Base-by-base conservation (phyloP, 2,797 vertebrate species). In the Champsocephalus gunnari region DNA sequence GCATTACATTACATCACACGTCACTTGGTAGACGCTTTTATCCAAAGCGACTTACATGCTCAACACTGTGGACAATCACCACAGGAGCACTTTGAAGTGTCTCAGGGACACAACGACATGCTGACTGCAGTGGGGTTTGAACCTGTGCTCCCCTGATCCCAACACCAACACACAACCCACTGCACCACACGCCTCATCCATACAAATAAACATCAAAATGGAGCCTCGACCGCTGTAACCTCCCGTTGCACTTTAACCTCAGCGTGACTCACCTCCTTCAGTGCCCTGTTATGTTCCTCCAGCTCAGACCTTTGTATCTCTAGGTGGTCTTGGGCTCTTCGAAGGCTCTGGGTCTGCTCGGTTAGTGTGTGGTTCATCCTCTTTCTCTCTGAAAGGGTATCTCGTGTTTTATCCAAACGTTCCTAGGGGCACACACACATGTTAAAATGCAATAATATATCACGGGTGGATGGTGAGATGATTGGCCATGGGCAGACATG, bases 351-450 rank as follows among this genome's bases (percentile, higher is more conserved):
- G 53, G 78, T 86, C 43, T 84, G 89, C 77, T 94, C 90, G 4
- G 87, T 85, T 55, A 95, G 91, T 16, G 59, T 69, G 59, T 93
- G 92, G 83, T 92, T 93, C 77, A 93, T 92, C 78, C 84, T 93
- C 81, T 95, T 95, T 74, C 90, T 93, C 43, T 95, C 93, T 13
- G 92, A 92, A 50, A 97, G 91, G 21, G 87, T 73, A 44, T 92
- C 92, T 34, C 74, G 82, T 21, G 90, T 87, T n/a, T 92, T 82
- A 77, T 95, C 95, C 82, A 96, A 72, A 21, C 80, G 92, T 66
- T 95, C 95, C 96, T 97, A 79, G 24, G 66, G 55, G 32, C 34
- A 83, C 38, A 77, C 0, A 66, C 0, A 66, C 13, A 77, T 34
- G 60, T 77, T 47, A 16, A 79, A 11, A 79, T 14, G 73, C 19